Evolutionary conservation across 2,113 vertebrate genomes (phyloP), one percentile per base, ranked within the genome.

Genomic region (Acrocephalus kingi): DNA sequence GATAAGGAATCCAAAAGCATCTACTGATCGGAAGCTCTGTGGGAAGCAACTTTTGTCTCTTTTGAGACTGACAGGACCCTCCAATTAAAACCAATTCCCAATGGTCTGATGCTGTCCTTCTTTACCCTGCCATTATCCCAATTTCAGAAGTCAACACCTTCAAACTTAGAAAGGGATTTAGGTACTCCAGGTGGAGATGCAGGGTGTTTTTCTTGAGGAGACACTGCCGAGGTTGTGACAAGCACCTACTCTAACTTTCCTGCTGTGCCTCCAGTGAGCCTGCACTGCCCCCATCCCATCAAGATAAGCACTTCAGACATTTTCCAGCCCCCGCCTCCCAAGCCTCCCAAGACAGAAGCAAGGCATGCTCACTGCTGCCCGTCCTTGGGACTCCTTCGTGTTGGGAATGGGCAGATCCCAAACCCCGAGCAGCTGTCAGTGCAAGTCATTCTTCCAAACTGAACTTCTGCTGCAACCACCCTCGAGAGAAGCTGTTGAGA

Each of bases 281-380:
- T 92, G 78, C 73, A 88, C 58, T 89, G 77, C 78, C 75, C 89
- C 82, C 45, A 94, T 45, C 66, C 63, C 77, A 93, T 28, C 48
- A 24, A 72, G 74, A 78, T 22, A 25, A 14, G 19, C 59, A 93
- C 41, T 86, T 91, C 84, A 95, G 82, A 91, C 23, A 14, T 59
- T 66, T 78, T 67, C n/a, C 81, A 92, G 74, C 81, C 64, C 81
- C 91, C 0, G 0, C 3, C 80, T 56, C 48, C 63, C 51, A 66
- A 76, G 79, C 9, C 45, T 55, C 80, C 72, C 72, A 79, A 74
- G 69, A 39, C 89, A 55, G 35, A 22, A 59, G 46, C 11, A 74
- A 93, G 64, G 83, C 54, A 78, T 1, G 28, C 49, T 82, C 58
- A 33, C 1, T 13, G 66, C 80, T 75, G 52, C 7, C 77, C 0